These are phyloP conservation scores for Sesia bembeciformis DNA, from an alignment of 2,888 invertebrate genomes.

Conservation along the genomic window DNA sequence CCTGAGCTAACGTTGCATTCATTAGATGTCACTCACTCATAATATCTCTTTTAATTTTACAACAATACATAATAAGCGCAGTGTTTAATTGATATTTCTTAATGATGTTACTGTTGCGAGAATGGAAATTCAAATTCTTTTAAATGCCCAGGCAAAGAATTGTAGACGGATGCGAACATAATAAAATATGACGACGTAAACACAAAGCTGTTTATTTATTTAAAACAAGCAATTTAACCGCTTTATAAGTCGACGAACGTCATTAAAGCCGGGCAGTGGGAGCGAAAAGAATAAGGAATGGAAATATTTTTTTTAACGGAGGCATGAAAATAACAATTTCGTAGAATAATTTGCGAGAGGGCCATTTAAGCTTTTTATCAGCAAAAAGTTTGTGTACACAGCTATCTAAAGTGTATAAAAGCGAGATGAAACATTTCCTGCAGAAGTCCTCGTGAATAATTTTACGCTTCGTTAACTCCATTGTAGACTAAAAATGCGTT, in stretches of 20 bases:
- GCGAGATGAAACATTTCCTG: slow-evolving; percentile 51
- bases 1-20: too few relatives aligned
- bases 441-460: slow-evolving; percentile 54
- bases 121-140: background rate
- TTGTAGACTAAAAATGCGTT: slow-evolving; percentile 48
- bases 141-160: slow-evolving; percentile 13
- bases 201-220: slow-evolving; percentile 47
- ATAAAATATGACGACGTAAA: slow-evolving; percentile 22
- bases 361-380: slow-evolving; percentile 69
- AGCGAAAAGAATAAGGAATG: slow-evolving; percentile 38
- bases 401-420: slow-evolving; percentile 51
- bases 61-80: too few relatives aligned
- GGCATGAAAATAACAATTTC: slow-evolving; percentile 62
- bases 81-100: too few relatives aligned
- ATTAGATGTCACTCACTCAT: too few relatives aligned
- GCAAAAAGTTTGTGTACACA: slow-evolving; percentile 58
- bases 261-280: slow-evolving; percentile 33
- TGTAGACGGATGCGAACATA: slow-evolving; percentile 13
- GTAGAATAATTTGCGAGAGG: slow-evolving; percentile 58
- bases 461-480: slow-evolving; percentile 63
- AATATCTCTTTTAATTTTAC: too few relatives aligned
- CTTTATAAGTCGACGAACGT: slow-evolving; percentile 45
- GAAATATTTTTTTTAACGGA: slow-evolving; percentile 39
- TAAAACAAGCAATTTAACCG: slow-evolving; percentile 48
- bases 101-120: too few relatives aligned